These are phyloP conservation scores for Tiliqua scincoides DNA, from an alignment of 2,113 vertebrate genomes.

Conservation along the genomic window DNA sequence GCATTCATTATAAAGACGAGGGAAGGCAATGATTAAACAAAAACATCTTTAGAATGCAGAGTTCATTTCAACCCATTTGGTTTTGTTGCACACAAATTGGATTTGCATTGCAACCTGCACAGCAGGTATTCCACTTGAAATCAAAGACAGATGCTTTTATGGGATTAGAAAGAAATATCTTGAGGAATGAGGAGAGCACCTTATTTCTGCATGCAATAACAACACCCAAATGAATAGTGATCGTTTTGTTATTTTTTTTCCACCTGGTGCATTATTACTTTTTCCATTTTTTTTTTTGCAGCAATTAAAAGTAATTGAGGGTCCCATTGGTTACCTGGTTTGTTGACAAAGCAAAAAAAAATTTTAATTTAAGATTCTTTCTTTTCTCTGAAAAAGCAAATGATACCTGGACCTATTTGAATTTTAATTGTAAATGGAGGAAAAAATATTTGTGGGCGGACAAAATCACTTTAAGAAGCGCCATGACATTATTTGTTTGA, in stretches of 20 bases:
- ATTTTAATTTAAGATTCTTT: constrained; percentile 73
- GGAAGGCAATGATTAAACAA: constrained; percentile 80
- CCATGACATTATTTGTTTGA: constrained; percentile 59
- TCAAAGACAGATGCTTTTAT: constrained; percentile 83
- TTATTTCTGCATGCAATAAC: constrained; percentile 68
- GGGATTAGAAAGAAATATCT: constrained; percentile 80
- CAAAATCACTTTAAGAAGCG: constrained; percentile 71
- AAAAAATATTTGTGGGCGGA: constrained; percentile 75
- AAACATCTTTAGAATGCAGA: constrained; percentile 80
- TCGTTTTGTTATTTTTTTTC: constrained; percentile 60
- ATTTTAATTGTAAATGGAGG: constrained; percentile 75
- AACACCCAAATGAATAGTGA: constrained; percentile 61
- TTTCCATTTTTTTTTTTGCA: constrained; percentile 54
- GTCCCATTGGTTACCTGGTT: constrained; percentile 63
- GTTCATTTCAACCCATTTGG: constrained; percentile 82
- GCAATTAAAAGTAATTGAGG: constrained; percentile 78
- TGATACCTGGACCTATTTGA: constrained; percentile 75
- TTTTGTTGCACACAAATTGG: constrained; percentile 80
- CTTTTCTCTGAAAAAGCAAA: constrained; percentile 69
- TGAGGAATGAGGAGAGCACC: constrained; percentile 49
- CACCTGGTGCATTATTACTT: constrained; percentile 49
- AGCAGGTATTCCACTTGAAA: constrained; percentile 81
- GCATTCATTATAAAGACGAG: constrained; percentile 80
- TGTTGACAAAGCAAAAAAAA: constrained; percentile 69
- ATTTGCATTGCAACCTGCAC: constrained; percentile 81